Percentiles rank a stretch among this genome's conserved stretches.
Conservation (phyloP, 53 echinoderm and acorn worm species). For the Holothuria leucospilota region DNA sequence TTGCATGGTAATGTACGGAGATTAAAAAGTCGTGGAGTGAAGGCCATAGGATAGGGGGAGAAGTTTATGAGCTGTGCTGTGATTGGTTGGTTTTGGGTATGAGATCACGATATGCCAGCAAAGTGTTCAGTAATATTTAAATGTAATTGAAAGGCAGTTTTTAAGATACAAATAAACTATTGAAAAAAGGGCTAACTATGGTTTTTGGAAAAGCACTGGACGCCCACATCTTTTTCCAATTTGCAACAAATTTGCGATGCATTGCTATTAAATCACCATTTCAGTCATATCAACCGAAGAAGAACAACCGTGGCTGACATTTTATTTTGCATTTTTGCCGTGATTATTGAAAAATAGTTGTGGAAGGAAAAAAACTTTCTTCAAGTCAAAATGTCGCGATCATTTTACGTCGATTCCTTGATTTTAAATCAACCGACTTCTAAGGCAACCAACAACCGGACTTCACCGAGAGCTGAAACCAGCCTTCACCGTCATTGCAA, state of each 20-base stretch:
- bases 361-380: not conserved
- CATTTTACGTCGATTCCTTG: constrained; percentile 98
- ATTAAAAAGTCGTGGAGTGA: not conserved
- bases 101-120: constrained; percentile 29
- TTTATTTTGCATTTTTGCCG: not conserved
- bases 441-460: constrained; percentile 62
- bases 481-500: constrained; percentile 67
- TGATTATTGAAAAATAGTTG: not conserved
- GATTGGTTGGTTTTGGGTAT: constrained; percentile 30
- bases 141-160: constrained; percentile 50
- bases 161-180: constrained; percentile 48
- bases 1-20: constrained; percentile 27
- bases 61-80: constrained; percentile 27
- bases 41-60: not conserved
- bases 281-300: constrained; percentile 15
- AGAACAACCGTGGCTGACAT: constrained; percentile 34
- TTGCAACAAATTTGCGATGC: constrained; percentile 56
- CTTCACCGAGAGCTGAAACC: constrained; percentile 67
- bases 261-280: constrained; percentile 42
- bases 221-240: constrained; percentile 50
- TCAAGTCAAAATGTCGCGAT: constrained; percentile 82
- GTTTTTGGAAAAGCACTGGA: constrained; percentile 26
- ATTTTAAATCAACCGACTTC: constrained; percentile 89
- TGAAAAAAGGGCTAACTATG: constrained; percentile 11
- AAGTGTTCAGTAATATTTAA: constrained; percentile 41